phyloP scores from a whole-genome alignment of 2,113 vertebrate species.

The Megalops atlanticus region DNA sequence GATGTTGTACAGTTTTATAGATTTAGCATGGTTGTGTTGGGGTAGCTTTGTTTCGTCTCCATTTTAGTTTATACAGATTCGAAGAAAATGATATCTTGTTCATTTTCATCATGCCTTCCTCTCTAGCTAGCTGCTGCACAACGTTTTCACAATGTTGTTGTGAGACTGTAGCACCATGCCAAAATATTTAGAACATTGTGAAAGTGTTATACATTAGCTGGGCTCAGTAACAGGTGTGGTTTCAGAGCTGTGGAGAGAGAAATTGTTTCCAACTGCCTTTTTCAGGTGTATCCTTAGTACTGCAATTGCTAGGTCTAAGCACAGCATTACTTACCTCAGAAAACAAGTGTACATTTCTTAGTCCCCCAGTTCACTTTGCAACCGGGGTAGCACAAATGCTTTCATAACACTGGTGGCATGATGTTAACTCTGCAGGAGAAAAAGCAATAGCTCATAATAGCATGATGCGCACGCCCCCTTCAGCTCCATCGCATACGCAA shows the following conservation, averaged over 20 bases:
- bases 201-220: slow-evolving; percentile 14
- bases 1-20: slow-evolving; percentile 51
- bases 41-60: neutral
- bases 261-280: slow-evolving; percentile 9
- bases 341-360: slow-evolving; percentile 32
- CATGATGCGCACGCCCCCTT: neutral
- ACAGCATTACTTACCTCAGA: slow-evolving; percentile 63
- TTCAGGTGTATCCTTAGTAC: slow-evolving; percentile 58
- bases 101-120: slow-evolving; percentile 17
- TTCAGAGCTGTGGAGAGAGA: neutral
- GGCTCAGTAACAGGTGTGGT: neutral
- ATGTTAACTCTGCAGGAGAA: neutral
- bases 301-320: slow-evolving; percentile 42
- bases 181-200: slow-evolving; percentile 8
- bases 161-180: slow-evolving; percentile 26
- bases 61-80: slow-evolving; percentile 50
- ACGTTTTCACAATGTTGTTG: slow-evolving; percentile 45
- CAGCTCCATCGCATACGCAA: neutral
- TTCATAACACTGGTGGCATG: neutral
- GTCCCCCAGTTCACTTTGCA: neutral
- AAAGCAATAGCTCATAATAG: neutral
- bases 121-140: slow-evolving; percentile 40
- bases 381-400: neutral
- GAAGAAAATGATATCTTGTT: neutral
- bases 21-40: slow-evolving; percentile 17